A percentile compares a stretch with the other conserved stretches of the same genome.
Evolutionary conservation across 2,797 vertebrate species (phyloP).

Genomic region (Rousettus madagascariensis): DNA sequence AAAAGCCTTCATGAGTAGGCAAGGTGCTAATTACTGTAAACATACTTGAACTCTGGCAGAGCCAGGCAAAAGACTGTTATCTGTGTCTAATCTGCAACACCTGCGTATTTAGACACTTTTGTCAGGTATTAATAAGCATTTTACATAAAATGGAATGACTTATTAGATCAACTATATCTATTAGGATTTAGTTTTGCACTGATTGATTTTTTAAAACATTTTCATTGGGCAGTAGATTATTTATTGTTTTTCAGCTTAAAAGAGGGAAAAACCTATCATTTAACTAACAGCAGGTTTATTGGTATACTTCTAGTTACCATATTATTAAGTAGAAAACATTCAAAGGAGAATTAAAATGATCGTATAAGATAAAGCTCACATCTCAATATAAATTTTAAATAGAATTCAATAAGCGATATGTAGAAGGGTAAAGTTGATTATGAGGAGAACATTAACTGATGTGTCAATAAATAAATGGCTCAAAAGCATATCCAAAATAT

Average conservation of each 20-base stretch:
- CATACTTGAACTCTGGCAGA: background rate
- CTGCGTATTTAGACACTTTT: background rate
- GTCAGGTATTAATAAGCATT: background rate
- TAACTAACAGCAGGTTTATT: background rate
- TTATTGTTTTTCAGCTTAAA: background rate
- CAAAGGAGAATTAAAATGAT: background rate
- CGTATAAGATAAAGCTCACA: background rate
- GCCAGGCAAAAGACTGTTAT: background rate
- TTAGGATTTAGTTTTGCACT: background rate
- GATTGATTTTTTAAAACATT: background rate
- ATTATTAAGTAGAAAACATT: background rate
- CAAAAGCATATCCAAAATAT: background rate
- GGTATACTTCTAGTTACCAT: background rate
- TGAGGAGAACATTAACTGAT: background rate
- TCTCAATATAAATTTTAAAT: background rate
- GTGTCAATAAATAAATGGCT: background rate
- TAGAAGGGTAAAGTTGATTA: background rate
- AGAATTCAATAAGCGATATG: background rate
- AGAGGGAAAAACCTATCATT: background rate
- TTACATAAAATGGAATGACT: background rate
- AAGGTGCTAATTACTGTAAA: background rate
- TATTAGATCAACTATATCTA: background rate
- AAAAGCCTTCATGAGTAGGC: background rate
- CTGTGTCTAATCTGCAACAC: background rate
- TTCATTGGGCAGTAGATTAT: background rate